Conservation (phyloP, 2,888 invertebrate species). For the Drosophila subquinaria region DNA sequence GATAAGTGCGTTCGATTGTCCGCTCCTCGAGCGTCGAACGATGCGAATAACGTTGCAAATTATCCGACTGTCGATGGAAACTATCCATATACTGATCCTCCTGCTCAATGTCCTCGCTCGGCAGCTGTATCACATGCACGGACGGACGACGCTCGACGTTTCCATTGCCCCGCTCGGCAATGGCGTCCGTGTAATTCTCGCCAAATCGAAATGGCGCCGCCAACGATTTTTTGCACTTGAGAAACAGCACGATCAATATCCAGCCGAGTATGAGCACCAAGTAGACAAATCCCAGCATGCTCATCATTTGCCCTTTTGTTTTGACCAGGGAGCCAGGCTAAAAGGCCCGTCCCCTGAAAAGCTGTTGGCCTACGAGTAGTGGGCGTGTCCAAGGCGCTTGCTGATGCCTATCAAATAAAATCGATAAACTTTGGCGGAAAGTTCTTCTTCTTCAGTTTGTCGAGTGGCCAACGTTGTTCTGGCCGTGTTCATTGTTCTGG, state of each 20-base stretch:
- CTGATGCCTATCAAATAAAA: conserved; percentile 45
- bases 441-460: conserved; percentile 18
- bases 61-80: conserved; percentile 74
- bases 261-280: conserved; percentile 85
- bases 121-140: conserved; percentile 84
- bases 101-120: conserved; percentile 79
- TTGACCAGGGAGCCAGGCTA: neutral
- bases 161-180: conserved; percentile 57
- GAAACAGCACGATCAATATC: conserved; percentile 84
- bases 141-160: conserved; percentile 77
- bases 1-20: conserved; percentile 79
- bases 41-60: conserved; percentile 78
- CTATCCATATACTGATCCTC: conserved; percentile 77
- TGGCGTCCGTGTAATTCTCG: conserved; percentile 83
- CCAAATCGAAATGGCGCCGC: conserved; percentile 83
- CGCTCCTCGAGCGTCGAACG: conserved; percentile 83
- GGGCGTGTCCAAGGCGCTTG: conserved; percentile 9
- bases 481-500: conserved; percentile 71
- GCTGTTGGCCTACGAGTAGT: no score
- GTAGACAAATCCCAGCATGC: conserved; percentile 85
- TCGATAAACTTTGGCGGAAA: conserved; percentile 64
- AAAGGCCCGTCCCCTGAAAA: conserved; percentile 1
- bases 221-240: conserved; percentile 85
- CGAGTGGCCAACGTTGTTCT: conserved; percentile 55
- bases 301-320: conserved; percentile 66